Conservation (phyloP, 2,113 vertebrate species). For the Hippocampus guttulatus region DNA sequence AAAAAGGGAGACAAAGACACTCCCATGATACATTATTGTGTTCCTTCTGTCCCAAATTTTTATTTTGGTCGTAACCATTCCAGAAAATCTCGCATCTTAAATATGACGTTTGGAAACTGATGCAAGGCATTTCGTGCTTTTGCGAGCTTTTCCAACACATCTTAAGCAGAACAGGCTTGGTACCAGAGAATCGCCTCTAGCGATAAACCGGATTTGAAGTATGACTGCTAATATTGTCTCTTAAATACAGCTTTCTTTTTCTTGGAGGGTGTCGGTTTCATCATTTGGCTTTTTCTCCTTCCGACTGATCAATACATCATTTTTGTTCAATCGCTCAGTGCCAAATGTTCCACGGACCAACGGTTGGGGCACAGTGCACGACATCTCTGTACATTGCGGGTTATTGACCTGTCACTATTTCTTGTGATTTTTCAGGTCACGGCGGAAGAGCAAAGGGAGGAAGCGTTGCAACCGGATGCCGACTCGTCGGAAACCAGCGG, state of each 20-base stretch:
- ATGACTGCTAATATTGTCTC: background rate
- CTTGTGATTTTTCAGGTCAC: conserved; percentile 37
- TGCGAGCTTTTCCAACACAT: no score
- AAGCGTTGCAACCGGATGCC: conserved; percentile 33
- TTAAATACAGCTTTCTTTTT: background rate
- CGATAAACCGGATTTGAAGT: background rate
- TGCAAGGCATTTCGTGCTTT: no score
- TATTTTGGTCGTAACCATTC: no score
- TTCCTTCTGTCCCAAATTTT: no score
- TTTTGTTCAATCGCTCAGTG: background rate
- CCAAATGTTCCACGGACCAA: no score
- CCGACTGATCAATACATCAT: background rate
- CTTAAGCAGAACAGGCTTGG: background rate
- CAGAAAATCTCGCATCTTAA: no score
- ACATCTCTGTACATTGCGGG: conserved; percentile 5
- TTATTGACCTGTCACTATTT: background rate
- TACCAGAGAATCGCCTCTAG: background rate
- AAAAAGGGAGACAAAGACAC: no score
- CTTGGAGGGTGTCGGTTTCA: background rate
- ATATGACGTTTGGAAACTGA: no score
- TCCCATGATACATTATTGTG: no score
- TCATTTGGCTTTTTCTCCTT: background rate
- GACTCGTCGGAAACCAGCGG: conserved; percentile 27
- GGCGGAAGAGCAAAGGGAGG: conserved; percentile 26
- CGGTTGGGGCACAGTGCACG: background rate